Evolutionary conservation across 2,113 vertebrate genomes (phyloP).

Genomic region (Pitta sordida): DNA sequence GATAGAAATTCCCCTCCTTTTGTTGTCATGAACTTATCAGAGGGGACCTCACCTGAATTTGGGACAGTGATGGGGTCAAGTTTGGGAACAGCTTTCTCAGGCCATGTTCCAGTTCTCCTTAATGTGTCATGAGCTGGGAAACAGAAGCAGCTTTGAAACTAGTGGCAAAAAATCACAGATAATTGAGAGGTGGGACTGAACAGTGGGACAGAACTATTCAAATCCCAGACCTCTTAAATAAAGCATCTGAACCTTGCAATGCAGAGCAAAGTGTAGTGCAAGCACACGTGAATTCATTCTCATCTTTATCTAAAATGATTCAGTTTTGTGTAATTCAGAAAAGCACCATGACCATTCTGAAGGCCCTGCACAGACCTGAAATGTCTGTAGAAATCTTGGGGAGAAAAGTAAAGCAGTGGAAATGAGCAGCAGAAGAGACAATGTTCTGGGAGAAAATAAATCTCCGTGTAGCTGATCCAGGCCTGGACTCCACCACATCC

Average conservation of each 20-base stretch:
- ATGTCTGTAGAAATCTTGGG: neutral
- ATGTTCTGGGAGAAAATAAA: neutral
- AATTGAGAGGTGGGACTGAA: neutral
- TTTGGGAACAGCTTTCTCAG: neutral
- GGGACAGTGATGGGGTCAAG: neutral
- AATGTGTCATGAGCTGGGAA: neutral
- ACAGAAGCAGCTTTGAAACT: neutral
- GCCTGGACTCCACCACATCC: neutral
- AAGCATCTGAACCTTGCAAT: neutral
- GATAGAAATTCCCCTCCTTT: neutral
- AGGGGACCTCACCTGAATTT: neutral
- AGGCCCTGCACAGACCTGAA: neutral
- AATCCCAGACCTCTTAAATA: neutral
- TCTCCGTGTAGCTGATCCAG: neutral
- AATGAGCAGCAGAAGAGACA: neutral
- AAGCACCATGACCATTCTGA: neutral
- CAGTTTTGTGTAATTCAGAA: neutral
- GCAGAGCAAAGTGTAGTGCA: neutral
- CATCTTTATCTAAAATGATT: neutral
- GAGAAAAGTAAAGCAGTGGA: neutral
- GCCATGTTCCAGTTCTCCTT: neutral
- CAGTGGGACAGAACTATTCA: too few species aligned
- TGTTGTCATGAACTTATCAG: neutral
- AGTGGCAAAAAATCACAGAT: neutral
- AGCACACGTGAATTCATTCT: neutral